Conservation (phyloP, 2,888 invertebrate genomes). For the Plebejus anna region DNA sequence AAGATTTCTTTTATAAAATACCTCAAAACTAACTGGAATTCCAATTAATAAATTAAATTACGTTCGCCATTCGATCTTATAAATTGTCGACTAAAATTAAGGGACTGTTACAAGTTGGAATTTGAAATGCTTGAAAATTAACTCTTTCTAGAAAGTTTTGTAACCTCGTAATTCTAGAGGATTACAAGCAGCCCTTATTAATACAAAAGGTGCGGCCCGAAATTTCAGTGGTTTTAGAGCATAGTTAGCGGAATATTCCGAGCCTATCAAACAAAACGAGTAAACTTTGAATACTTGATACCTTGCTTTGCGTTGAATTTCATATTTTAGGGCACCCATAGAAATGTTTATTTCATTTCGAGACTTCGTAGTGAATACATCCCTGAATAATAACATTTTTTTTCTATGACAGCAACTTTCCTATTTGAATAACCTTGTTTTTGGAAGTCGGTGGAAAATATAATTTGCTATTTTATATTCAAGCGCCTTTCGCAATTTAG, state of each 20-base stretch:
- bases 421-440: too few relatives aligned
- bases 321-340: not conserved
- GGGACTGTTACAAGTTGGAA: slow-evolving; percentile 6
- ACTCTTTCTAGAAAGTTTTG: slow-evolving; percentile 6
- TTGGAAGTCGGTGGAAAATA: too few relatives aligned
- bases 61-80: not conserved
- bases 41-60: not conserved
- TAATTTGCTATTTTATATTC: too few relatives aligned
- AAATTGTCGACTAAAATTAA: not conserved
- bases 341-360: not conserved
- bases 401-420: too few relatives aligned
- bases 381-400: too few relatives aligned
- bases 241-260: not conserved
- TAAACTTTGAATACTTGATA: not conserved
- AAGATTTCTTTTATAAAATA: not conserved
- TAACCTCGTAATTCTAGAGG: slow-evolving; percentile 4
- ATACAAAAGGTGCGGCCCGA: slow-evolving; percentile 3
- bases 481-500: too few relatives aligned
- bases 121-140: slow-evolving; percentile 10
- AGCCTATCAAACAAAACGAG: not conserved
- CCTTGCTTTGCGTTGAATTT: not conserved
- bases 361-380: too few relatives aligned
- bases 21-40: not conserved
- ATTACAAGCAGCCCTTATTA: not conserved
- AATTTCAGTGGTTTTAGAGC: slow-evolving; percentile 3